Evolutionary conservation across 37 sponge, comb jelly and placozoan species (phyloP).

Genomic region (Dysidea cf. avara): DNA sequence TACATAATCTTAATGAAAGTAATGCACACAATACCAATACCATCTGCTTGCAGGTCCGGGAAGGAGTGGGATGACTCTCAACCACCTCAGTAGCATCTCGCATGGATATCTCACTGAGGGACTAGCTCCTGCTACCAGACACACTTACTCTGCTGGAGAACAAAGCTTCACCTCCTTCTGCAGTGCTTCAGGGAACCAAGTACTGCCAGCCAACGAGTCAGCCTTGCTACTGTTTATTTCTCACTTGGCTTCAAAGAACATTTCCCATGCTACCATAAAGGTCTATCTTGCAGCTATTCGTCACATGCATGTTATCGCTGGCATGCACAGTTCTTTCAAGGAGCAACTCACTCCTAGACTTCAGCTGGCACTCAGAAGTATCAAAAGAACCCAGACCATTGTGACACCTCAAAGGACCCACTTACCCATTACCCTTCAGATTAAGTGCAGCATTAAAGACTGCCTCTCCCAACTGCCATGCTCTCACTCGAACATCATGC

Average conservation of each 20-base stretch:
- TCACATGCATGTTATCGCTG: constrained; percentile 7
- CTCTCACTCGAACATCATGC: constrained; percentile 17
- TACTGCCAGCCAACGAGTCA: constrained; percentile 12
- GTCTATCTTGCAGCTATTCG: constrained; percentile 22
- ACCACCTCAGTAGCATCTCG: too few relatives aligned
- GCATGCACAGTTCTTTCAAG: neutral
- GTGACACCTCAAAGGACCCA: neutral
- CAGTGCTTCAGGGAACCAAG: neutral
- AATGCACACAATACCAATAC: too few relatives aligned
- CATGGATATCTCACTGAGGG: too few relatives aligned
- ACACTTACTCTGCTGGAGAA: too few relatives aligned
- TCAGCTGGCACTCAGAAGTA: constrained; percentile 17
- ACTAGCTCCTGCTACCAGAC: too few relatives aligned
- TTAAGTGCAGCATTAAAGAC: constrained; percentile 2
- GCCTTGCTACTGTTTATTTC: constrained; percentile 8
- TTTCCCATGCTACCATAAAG: constrained; percentile 4
- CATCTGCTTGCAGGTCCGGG: too few relatives aligned
- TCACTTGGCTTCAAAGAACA: constrained; percentile 1
- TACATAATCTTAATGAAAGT: too few relatives aligned
- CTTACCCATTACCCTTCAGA: constrained; percentile 40
- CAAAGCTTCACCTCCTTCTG: too few relatives aligned
- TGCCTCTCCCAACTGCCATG: too few relatives aligned
- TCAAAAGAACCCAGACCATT: neutral
- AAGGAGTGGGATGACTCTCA: too few relatives aligned
- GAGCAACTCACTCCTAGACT: constrained; percentile 10